A percentile compares a stretch with the other conserved stretches of the same genome.
These are phyloP conservation scores for Sylvia borin DNA, from an alignment of 2,797 vertebrate species.

Conservation along the genomic window DNA sequence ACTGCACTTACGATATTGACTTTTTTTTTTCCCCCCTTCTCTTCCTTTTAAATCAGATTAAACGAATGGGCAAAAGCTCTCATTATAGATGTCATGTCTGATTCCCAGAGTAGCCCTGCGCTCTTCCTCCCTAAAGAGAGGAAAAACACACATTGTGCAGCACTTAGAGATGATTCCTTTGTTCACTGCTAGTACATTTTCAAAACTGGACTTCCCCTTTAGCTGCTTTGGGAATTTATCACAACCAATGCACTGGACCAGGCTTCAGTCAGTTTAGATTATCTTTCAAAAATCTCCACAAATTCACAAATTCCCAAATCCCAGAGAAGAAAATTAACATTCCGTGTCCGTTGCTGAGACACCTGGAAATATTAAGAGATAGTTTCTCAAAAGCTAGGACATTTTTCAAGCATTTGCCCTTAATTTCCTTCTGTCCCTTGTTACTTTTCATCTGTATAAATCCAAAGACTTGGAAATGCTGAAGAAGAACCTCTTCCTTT, in stretches of 20 bases:
- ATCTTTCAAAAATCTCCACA: not conserved
- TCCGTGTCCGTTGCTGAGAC: not conserved
- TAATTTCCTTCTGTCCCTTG: not conserved
- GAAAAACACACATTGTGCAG: not conserved
- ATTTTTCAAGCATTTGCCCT: not conserved
- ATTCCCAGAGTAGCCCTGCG: not conserved
- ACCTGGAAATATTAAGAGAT: not conserved
- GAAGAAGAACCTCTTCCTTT: not conserved
- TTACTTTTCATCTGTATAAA: not conserved
- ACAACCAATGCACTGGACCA: not conserved
- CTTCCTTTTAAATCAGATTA: not conserved
- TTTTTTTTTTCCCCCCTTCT: not conserved
- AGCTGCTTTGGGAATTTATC: constrained; percentile 19
- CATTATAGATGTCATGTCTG: not conserved
- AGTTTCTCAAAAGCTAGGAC: not conserved
- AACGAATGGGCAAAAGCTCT: not conserved
- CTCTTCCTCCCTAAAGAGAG: not conserved
- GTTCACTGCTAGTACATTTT: not conserved
- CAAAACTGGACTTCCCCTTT: not conserved
- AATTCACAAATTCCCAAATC: constrained; percentile 23
- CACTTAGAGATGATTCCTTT: not conserved
- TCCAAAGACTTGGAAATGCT: not conserved
- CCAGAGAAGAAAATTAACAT: constrained; percentile 28
- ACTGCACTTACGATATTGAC: not conserved
- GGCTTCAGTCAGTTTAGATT: not conserved